These are phyloP conservation scores for Porites australiensis DNA, from an alignment of 64 coral and sea anemone species.

Conservation along the genomic window DNA sequence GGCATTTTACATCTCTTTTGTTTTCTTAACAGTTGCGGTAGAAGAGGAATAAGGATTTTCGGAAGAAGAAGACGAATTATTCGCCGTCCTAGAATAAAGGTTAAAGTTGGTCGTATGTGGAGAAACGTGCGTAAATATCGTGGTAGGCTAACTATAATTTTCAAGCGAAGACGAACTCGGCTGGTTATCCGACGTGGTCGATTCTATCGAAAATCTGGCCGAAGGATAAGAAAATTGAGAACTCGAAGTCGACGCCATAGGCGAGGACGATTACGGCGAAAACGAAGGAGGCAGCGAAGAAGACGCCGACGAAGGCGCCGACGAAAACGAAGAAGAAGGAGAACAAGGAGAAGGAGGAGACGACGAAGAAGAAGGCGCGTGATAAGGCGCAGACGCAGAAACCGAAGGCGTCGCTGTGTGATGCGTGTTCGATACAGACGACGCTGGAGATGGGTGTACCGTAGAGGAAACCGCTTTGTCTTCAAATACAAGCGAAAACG, in stretches of 20 bases:
- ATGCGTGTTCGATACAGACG: conserved; percentile 8
- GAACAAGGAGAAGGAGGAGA: neutral
- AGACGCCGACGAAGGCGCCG: neutral
- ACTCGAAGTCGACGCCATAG: conserved; percentile 1
- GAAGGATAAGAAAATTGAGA: neutral
- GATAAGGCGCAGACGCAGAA: conserved; percentile 9
- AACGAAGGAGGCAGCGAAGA: neutral
- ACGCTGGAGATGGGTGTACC: neutral
- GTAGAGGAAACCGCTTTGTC: neutral
- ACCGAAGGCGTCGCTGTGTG: neutral
- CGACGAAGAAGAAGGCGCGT: neutral
- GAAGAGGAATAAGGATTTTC: neutral
- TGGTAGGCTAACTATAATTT: neutral
- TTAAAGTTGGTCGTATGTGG: neutral
- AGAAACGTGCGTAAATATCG: neutral
- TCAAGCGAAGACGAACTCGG: neutral
- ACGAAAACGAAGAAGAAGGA: neutral
- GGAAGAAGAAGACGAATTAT: neutral
- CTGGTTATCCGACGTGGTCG: neutral
- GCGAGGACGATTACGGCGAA: conserved; percentile 14
- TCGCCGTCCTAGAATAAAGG: neutral
- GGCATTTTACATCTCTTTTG: neutral
- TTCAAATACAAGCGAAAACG: neutral
- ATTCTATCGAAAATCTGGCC: neutral
- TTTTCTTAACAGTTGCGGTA: neutral